phyloP scores from a whole-genome alignment of 2,888 invertebrate species.

The Lasioglossum villosulum region DNA sequence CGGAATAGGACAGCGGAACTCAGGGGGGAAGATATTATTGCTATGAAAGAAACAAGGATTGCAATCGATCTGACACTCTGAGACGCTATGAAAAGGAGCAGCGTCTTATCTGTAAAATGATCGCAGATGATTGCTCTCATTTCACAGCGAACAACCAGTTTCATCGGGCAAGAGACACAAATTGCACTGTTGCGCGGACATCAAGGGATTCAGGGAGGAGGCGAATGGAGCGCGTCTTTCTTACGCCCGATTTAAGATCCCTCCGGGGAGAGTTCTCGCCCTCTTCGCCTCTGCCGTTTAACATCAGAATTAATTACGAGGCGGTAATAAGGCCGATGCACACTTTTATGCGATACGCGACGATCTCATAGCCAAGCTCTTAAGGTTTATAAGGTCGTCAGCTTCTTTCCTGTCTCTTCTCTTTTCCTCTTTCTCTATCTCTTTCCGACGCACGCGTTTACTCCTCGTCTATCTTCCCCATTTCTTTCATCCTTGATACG shows the following conservation, averaged over 20 bases:
- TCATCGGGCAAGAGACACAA: slow-evolving; percentile 3
- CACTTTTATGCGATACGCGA: slow-evolving; percentile 58
- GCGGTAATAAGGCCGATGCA: slow-evolving; percentile 66
- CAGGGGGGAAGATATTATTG: not conserved
- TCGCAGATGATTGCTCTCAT: not conserved
- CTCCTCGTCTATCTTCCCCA: not conserved
- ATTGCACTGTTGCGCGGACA: not conserved
- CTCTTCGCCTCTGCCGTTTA: slow-evolving; percentile 36
- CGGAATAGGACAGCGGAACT: too few species aligned
- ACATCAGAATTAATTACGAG: slow-evolving; percentile 69
- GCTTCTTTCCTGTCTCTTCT: slow-evolving; percentile 9
- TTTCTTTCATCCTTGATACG: slow-evolving; percentile 47
- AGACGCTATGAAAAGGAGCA: not conserved
- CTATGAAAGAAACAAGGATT: not conserved
- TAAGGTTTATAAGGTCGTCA: slow-evolving; percentile 65
- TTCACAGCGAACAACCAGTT: not conserved
- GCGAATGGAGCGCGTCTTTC: slow-evolving; percentile 1
- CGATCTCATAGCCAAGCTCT: slow-evolving; percentile 49
- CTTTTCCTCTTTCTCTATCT: not conserved
- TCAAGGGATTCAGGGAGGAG: not conserved
- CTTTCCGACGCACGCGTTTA: not conserved
- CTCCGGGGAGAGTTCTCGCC: not conserved
- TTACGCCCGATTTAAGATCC: slow-evolving; percentile 41
- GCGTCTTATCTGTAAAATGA: not conserved
- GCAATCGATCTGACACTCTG: not conserved